Evolutionary conservation across 2,797 vertebrate genomes (phyloP).

Genomic region (Parauchenoglanis punctatus): DNA sequence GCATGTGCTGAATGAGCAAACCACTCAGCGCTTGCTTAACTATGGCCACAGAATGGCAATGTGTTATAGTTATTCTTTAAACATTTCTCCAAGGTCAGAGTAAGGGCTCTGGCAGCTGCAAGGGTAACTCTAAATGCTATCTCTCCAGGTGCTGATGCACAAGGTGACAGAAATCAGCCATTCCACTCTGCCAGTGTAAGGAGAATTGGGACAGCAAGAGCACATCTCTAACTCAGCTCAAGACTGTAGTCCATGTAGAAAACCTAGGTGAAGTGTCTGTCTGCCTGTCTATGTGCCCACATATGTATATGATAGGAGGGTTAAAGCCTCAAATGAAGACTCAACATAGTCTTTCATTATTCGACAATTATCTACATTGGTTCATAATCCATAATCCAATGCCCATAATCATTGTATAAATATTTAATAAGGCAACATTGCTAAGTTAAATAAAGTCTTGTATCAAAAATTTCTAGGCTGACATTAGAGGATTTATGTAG

Average conservation of each 20-base stretch:
- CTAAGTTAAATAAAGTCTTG: background rate
- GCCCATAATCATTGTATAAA: background rate
- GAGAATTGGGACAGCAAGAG: background rate
- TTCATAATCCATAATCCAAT: background rate
- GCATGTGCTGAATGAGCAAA: slow-evolving; percentile 42
- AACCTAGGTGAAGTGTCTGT: background rate
- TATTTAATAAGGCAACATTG: background rate
- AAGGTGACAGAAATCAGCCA: slow-evolving; percentile 41
- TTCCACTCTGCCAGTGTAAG: slow-evolving; percentile 2
- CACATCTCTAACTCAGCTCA: background rate
- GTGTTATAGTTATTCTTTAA: slow-evolving; percentile 42
- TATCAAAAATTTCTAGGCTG: background rate
- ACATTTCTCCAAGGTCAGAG: slow-evolving; percentile 44
- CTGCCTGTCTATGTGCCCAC: too few species aligned
- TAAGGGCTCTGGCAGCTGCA: slow-evolving; percentile 13
- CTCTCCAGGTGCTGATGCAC: slow-evolving; percentile 25
- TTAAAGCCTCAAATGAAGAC: background rate
- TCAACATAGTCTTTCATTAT: background rate
- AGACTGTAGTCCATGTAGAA: background rate
- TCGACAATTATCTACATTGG: background rate
- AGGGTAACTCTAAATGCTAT: slow-evolving; percentile 7
- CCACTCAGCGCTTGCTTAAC: slow-evolving; percentile 17
- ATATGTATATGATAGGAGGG: background rate
- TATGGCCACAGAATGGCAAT: slow-evolving; percentile 48
- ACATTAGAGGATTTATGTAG: background rate